Conservation (phyloP, 2,797 vertebrate species). For the Oreortyx pictus region DNA sequence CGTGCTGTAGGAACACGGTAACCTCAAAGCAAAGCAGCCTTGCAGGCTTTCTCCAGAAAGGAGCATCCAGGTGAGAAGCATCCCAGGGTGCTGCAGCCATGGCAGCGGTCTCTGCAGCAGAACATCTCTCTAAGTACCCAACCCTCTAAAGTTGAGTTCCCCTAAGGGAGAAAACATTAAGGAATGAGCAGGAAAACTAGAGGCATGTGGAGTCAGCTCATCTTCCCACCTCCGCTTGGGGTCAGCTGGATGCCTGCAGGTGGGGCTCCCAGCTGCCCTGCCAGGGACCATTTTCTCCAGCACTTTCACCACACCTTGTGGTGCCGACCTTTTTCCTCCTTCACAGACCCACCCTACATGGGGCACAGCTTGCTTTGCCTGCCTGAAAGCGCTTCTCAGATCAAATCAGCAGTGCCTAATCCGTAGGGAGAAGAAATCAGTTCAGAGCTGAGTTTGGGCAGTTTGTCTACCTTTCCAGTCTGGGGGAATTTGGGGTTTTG, state of each 20-base stretch:
- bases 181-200: constrained; percentile 33
- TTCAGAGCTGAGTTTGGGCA: background rate
- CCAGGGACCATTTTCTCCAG: background rate
- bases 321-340: background rate
- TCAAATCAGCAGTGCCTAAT: background rate
- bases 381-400: background rate
- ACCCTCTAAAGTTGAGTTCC: background rate
- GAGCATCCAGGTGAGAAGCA: too few relatives aligned
- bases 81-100: too few relatives aligned
- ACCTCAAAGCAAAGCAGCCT: too few relatives aligned
- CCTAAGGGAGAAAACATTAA: constrained; percentile 36
- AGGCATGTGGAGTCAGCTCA: background rate
- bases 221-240: background rate
- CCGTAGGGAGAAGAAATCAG: background rate
- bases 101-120: too few relatives aligned
- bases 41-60: too few relatives aligned
- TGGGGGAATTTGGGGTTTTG: background rate
- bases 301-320: background rate
- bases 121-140: too few relatives aligned
- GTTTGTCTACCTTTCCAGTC: background rate
- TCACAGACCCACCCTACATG: background rate
- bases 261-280: background rate
- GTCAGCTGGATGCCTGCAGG: background rate
- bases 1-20: too few relatives aligned
- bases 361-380: rapidly evolving